Percentiles rank a stretch among this genome's conserved stretches.
Evolutionary conservation across 2,797 vertebrate genomes (phyloP).

Genomic region (Neosalanx taihuensis): DNA sequence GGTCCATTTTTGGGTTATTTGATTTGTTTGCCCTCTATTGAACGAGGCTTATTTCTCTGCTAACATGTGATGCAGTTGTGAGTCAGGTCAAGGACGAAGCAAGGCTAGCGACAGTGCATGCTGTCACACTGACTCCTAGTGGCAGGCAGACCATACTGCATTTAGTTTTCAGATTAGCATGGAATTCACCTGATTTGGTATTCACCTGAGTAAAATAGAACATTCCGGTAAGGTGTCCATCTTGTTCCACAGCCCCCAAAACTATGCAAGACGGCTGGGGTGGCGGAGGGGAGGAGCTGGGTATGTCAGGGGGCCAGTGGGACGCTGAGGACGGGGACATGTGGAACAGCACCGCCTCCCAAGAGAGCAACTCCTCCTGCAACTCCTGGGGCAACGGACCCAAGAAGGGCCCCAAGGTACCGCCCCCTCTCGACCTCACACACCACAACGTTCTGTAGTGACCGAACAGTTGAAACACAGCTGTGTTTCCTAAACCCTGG

Average conservation of each 20-base stretch:
- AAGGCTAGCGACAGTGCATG: conserved; percentile 8
- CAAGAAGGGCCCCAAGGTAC: conserved; percentile 92
- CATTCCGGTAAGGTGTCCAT: not conserved
- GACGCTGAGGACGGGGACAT: conserved; percentile 94
- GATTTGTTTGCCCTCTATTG: not conserved
- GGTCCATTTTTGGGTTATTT: not conserved
- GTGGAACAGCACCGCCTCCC: conserved; percentile 90
- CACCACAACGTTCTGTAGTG: not conserved
- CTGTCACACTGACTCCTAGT: conserved; percentile 63
- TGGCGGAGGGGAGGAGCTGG: conserved; percentile 88
- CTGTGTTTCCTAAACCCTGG: too few relatives aligned
- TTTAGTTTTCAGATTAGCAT: not conserved
- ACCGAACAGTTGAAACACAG: not conserved
- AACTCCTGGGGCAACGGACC: conserved; percentile 80
- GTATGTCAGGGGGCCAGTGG: conserved; percentile 70
- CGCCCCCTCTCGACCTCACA: not conserved
- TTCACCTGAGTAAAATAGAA: not conserved
- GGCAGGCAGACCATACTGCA: conserved; percentile 23
- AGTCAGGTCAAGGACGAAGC: conserved; percentile 23
- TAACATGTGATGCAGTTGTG: too few relatives aligned
- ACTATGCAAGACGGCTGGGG: conserved; percentile 98
- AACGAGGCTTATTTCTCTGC: too few relatives aligned
- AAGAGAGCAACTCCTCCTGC: conserved; percentile 85
- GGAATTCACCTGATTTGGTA: too few relatives aligned
- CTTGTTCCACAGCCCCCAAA: conserved; percentile 78